These are phyloP conservation scores for Lacerta agilis DNA, from an alignment of 2,797 vertebrate genomes.

Conservation along the genomic window DNA sequence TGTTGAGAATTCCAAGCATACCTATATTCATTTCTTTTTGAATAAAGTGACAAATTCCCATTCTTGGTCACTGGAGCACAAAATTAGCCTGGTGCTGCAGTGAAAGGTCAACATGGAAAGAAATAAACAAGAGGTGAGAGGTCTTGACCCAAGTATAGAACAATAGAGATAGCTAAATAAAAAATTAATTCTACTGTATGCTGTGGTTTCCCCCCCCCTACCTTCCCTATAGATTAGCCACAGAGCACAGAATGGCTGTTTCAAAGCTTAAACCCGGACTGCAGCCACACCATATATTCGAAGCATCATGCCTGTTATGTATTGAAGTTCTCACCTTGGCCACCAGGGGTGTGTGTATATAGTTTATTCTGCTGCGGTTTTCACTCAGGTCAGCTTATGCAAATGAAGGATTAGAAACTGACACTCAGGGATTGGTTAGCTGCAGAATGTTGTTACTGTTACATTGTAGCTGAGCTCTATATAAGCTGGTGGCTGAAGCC, in stretches of 20 bases:
- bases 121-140: conserved; percentile 73
- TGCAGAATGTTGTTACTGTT: too few species aligned
- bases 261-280: not conserved
- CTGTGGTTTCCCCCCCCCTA: not conserved
- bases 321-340: too few species aligned
- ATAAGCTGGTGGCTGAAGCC: too few species aligned
- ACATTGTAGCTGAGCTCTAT: too few species aligned
- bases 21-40: conserved; percentile 81
- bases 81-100: conserved; percentile 83
- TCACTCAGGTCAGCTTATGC: too few species aligned
- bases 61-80: conserved; percentile 86
- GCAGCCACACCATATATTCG: too few species aligned
- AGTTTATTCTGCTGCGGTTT: too few species aligned
- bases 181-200: conserved; percentile 53
- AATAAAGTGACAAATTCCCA: conserved; percentile 86
- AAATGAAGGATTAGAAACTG: too few species aligned
- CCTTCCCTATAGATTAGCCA: conserved; percentile 14
- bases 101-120: conserved; percentile 79
- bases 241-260: not conserved
- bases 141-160: conserved; percentile 56
- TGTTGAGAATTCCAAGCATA: conserved; percentile 72
- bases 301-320: too few species aligned
- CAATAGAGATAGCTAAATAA: conserved; percentile 53
- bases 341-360: too few species aligned
- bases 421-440: too few species aligned